phyloP scores from a whole-genome alignment of 2,797 vertebrate genomes.

The Sylvilagus floridanus region DNA sequence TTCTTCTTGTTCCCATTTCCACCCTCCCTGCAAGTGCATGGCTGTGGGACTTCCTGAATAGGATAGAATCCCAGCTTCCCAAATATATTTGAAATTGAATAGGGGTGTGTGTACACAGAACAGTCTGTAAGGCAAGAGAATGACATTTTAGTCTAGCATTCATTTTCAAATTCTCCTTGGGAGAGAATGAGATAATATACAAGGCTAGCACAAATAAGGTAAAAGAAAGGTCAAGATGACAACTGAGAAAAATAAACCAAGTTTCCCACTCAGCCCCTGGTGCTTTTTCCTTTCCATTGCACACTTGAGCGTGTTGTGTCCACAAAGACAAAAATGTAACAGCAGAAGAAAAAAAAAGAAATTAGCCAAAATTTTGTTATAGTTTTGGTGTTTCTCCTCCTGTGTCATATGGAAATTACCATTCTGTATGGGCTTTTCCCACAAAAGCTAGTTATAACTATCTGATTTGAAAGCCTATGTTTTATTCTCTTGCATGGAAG shows the following conservation, averaged over 20 bases:
- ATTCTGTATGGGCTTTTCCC: background rate
- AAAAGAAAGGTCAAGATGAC: background rate
- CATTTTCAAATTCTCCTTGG: constrained; percentile 19
- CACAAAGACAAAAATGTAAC: constrained; percentile 4
- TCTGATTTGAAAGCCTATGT: background rate
- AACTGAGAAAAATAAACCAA: background rate
- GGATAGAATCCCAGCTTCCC: background rate
- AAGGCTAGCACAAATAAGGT: background rate
- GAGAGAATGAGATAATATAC: background rate
- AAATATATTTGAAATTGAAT: background rate
- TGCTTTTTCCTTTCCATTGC: background rate
- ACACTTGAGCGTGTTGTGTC: background rate
- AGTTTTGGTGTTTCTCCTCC: constrained; percentile 29
- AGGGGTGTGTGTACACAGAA: background rate
- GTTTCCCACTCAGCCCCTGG: background rate
- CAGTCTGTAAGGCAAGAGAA: background rate
- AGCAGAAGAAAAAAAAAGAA: constrained; percentile 13
- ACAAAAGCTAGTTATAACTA: background rate
- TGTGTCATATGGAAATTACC: background rate
- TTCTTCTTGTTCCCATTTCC: background rate
- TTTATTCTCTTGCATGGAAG: background rate
- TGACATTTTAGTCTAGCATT: background rate
- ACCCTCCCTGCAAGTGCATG: background rate
- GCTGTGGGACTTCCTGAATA: background rate
- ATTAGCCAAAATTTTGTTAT: background rate